Conservation (phyloP, 2,888 invertebrate species). For the Xestia rhomboidea region DNA sequence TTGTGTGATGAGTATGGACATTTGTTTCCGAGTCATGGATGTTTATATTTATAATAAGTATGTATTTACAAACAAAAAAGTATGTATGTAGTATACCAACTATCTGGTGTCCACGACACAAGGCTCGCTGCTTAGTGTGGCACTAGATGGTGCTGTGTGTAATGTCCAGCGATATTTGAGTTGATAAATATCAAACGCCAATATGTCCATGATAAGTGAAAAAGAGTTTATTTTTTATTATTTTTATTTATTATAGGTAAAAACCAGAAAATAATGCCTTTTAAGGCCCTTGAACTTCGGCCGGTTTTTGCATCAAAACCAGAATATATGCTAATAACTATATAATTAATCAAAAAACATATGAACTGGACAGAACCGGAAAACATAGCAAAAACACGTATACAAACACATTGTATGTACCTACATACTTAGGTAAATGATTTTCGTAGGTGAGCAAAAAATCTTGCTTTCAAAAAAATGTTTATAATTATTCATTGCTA, state of each 20-base stretch:
- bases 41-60: too few relatives aligned
- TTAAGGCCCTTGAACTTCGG: background rate
- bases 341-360: background rate
- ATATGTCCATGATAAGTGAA: too few relatives aligned
- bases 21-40: too few relatives aligned
- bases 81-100: too few relatives aligned
- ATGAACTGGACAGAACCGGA: background rate
- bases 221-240: too few relatives aligned
- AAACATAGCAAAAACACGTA: conserved; percentile 5
- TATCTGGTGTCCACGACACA: too few relatives aligned
- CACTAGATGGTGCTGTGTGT: too few relatives aligned
- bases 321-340: conserved; percentile 11
- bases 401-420: background rate
- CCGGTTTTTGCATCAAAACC: conserved; percentile 3
- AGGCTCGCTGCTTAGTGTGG: too few relatives aligned
- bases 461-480: background rate
- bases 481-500: background rate
- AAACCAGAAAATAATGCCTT: background rate
- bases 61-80: too few relatives aligned
- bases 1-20: too few relatives aligned
- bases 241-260: background rate
- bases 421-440: background rate
- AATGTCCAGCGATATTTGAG: too few relatives aligned
- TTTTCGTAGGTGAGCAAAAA: conserved; percentile 11
- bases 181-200: too few relatives aligned